Conservation (phyloP, 2,113 vertebrate species). For the Mesembrinibis cayennensis region DNA sequence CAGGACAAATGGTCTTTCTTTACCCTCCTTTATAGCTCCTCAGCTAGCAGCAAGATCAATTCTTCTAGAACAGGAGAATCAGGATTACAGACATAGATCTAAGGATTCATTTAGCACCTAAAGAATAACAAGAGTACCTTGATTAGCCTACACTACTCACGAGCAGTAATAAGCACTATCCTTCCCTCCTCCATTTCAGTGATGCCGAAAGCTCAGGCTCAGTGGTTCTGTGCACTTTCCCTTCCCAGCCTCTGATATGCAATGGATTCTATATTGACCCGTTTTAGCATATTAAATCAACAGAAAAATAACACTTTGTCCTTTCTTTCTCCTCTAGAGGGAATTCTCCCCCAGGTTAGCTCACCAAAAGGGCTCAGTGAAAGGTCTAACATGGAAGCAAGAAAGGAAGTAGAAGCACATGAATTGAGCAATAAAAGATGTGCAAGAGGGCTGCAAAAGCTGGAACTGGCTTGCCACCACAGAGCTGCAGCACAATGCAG, state of each 20-base stretch:
- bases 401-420: not conserved
- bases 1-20: not conserved
- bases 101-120: not conserved
- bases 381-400: not conserved
- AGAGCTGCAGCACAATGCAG: not conserved
- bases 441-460: not conserved
- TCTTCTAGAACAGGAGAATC: not conserved
- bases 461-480: not conserved
- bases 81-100: not conserved
- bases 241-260: not conserved
- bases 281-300: not conserved
- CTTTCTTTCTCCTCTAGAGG: not conserved
- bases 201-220: not conserved
- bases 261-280: not conserved
- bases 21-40: not conserved
- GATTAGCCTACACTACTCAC: not conserved
- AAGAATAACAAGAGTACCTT: not conserved
- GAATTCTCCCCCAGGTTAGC: not conserved
- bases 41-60: not conserved
- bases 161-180: not conserved
- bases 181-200: not conserved
- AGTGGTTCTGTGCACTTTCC: not conserved
- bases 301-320: not conserved
- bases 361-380: not conserved
- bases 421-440: not conserved